phyloP scores from a whole-genome alignment of 2,888 invertebrate species.

The Pasiphila rectangulata region DNA sequence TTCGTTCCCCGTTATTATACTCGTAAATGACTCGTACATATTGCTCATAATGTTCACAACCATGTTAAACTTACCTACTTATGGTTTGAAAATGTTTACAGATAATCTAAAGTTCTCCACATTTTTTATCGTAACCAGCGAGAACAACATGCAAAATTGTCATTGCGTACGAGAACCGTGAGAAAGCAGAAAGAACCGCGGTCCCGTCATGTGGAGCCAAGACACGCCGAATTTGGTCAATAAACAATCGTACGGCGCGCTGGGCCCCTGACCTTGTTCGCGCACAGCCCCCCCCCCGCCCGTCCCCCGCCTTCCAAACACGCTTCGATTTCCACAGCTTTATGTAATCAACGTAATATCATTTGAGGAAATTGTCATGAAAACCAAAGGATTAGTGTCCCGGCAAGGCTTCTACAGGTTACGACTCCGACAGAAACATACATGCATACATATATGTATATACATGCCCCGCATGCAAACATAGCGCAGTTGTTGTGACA shows the following conservation, averaged over 20 bases:
- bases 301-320: constrained; percentile 42
- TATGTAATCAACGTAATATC: constrained; percentile 53
- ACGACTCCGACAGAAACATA: no score
- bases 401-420: constrained; percentile 3
- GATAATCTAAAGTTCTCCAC: no score
- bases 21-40: no score
- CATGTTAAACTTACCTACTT: no score
- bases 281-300: constrained; percentile 46
- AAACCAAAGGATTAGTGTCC: constrained; percentile 17
- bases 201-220: constrained; percentile 25
- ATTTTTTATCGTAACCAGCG: neutral
- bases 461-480: no score
- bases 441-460: no score
- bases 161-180: constrained; percentile 25
- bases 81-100: no score
- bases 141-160: constrained; percentile 10
- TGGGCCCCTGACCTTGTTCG: constrained; percentile 72
- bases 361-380: constrained; percentile 30
- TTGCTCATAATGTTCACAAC: no score
- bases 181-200: constrained; percentile 29
- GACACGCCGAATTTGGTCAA: constrained; percentile 46
- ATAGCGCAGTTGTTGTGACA: neutral
- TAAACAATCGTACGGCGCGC: constrained; percentile 37
- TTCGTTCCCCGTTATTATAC: no score
- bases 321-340: constrained; percentile 60